phyloP scores from a whole-genome alignment of 2,113 vertebrate genomes.

The Manacus vitellinus region DNA sequence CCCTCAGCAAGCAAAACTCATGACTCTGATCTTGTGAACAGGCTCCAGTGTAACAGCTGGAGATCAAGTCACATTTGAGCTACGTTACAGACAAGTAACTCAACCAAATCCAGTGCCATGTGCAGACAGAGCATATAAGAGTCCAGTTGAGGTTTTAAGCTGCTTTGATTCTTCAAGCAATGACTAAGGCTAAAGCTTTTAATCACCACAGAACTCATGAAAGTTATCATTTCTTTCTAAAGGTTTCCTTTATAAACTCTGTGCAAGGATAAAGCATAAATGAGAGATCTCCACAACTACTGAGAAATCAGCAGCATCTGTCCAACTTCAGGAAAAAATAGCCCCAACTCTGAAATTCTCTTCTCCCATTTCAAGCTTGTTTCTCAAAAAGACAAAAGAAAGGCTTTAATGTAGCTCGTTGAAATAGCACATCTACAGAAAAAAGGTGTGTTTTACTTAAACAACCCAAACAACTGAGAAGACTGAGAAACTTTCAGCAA shows the following conservation, averaged over 20 bases:
- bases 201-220: rapidly evolving
- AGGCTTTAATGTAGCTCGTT: background rate
- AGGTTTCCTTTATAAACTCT: background rate
- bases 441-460: background rate
- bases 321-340: background rate
- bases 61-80: background rate
- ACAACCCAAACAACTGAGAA: background rate
- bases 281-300: background rate
- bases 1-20: background rate
- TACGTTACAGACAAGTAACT: background rate
- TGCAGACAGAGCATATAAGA: background rate
- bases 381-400: background rate
- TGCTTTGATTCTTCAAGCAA: background rate
- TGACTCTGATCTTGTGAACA: rapidly evolving
- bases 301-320: background rate
- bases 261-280: background rate
- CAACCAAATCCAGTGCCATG: background rate
- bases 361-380: background rate
- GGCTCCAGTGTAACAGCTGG: rapidly evolving
- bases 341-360: background rate
- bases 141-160: background rate
- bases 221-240: background rate
- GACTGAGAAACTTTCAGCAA: background rate
- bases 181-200: background rate
- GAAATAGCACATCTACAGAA: background rate